phyloP scores from a whole-genome alignment of 2,888 invertebrate species.

The Eupithecia subumbrata region DNA sequence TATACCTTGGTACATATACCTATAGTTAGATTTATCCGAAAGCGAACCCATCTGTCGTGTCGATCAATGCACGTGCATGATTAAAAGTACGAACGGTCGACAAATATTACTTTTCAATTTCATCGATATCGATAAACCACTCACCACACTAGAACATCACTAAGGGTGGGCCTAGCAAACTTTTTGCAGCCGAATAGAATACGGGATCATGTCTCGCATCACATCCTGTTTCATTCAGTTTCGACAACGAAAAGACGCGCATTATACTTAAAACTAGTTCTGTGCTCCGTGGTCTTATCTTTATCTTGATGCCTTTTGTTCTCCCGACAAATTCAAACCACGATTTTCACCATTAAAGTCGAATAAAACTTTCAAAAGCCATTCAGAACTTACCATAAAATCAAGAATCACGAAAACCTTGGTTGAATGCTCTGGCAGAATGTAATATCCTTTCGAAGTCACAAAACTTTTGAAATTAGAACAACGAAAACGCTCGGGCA shows the following conservation, averaged over 20 bases:
- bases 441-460: constrained; percentile 57
- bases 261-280: constrained; percentile 67
- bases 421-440: constrained; percentile 47
- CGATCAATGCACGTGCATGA: too few relatives aligned
- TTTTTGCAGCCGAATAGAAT: constrained; percentile 58
- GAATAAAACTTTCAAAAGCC: background rate
- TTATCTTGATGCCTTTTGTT: constrained; percentile 65
- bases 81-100: background rate
- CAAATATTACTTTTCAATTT: background rate
- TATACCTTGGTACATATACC: too few relatives aligned
- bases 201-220: constrained; percentile 43
- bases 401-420: constrained; percentile 62
- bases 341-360: constrained; percentile 32
- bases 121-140: constrained; percentile 36
- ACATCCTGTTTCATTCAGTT: constrained; percentile 51
- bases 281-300: constrained; percentile 11
- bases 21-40: too few relatives aligned
- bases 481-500: constrained; percentile 47
- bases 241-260: constrained; percentile 55
- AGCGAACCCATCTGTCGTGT: too few relatives aligned
- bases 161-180: constrained; percentile 50
- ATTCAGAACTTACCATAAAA: constrained; percentile 64
- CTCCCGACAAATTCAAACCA: constrained; percentile 48
- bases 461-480: constrained; percentile 59
- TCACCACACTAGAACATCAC: constrained; percentile 35